phyloP scores from a whole-genome alignment of 2,888 invertebrate species.

The Dicycla oo region DNA sequence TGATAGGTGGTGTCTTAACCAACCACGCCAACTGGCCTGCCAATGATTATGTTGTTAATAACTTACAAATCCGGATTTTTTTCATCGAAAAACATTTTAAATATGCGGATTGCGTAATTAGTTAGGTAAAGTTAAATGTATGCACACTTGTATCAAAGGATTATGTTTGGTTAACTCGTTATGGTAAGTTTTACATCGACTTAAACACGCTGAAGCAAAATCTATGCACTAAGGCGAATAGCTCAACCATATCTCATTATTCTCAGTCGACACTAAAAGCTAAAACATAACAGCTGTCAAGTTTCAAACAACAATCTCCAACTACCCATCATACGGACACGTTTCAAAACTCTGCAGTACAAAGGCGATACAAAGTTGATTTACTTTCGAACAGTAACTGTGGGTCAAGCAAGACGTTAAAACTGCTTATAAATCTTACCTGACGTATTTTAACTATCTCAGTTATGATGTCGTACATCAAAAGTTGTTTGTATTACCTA shows the following conservation, averaged over 20 bases:
- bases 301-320: slow-evolving; percentile 38
- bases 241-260: slow-evolving; percentile 7
- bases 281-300: slow-evolving; percentile 26
- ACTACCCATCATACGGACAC: slow-evolving; percentile 28
- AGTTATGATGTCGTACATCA: slow-evolving; percentile 50
- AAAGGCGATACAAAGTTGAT: slow-evolving; percentile 52
- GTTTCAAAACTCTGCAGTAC: slow-evolving; percentile 35
- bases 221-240: not conserved
- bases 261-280: slow-evolving; percentile 22
- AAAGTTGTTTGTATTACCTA: slow-evolving; percentile 30
- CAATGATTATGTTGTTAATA: not conserved
- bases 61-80: not conserved
- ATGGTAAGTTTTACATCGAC: too few species aligned
- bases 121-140: too few species aligned
- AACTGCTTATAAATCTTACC: slow-evolving; percentile 50
- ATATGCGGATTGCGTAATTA: not conserved
- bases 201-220: too few species aligned
- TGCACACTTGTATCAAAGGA: too few species aligned
- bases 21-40: too few species aligned
- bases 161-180: too few species aligned
- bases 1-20: too few species aligned
- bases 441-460: slow-evolving; percentile 46
- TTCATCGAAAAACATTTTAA: not conserved
- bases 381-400: slow-evolving; percentile 48
- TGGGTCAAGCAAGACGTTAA: slow-evolving; percentile 39